These are phyloP conservation scores for Falco columbarius DNA, from an alignment of 2,797 vertebrate species.

Conservation along the genomic window DNA sequence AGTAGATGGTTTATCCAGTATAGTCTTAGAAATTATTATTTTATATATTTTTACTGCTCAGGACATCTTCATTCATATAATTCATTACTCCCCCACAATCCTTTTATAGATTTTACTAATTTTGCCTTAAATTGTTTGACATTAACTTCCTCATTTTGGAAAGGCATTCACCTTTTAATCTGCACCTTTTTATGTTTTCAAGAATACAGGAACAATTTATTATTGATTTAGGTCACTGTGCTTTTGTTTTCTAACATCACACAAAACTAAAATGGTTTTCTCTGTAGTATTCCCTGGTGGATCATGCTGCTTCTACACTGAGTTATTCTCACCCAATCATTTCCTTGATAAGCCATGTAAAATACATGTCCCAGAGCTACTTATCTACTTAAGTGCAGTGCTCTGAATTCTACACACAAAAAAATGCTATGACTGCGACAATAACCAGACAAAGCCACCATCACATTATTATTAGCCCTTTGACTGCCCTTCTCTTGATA, in stretches of 20 bases:
- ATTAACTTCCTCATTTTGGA: background rate
- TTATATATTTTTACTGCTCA: background rate
- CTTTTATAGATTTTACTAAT: background rate
- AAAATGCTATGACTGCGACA: background rate
- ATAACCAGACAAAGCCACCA: background rate
- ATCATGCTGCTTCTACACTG: background rate
- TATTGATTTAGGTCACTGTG: background rate
- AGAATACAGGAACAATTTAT: background rate
- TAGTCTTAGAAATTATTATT: background rate
- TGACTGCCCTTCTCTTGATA: background rate
- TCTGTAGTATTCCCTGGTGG: background rate
- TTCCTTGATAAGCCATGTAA: background rate
- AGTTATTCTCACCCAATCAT: background rate
- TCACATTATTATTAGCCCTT: background rate
- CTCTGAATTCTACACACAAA: background rate
- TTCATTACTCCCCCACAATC: background rate
- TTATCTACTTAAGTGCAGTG: background rate
- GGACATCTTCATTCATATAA: background rate
- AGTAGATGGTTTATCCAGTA: background rate
- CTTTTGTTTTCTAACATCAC: background rate
- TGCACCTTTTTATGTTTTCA: background rate
- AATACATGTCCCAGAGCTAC: background rate
- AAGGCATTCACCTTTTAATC: background rate
- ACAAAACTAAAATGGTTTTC: background rate
- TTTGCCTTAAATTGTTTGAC: background rate